These are phyloP conservation scores for Cyclina sinensis DNA, from an alignment of 1,140 invertebrate species.

Conservation along the genomic window DNA sequence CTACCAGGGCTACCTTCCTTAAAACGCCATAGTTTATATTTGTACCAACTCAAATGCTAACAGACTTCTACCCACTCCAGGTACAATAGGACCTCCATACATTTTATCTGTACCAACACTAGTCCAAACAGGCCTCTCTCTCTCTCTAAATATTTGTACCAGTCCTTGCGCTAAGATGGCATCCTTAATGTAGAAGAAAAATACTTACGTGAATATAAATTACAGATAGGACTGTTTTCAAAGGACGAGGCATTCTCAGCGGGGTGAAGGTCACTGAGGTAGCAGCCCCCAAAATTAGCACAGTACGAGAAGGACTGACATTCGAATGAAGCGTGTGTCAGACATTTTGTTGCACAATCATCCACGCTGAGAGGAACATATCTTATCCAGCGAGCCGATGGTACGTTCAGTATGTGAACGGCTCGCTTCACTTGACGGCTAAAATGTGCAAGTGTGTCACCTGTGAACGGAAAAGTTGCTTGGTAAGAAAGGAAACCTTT, in stretches of 20 bases:
- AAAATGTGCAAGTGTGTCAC: slow-evolving; percentile 10
- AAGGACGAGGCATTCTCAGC: slow-evolving; percentile 14
- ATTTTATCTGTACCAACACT: too few relatives aligned
- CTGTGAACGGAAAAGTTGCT: not conserved
- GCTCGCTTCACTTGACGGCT: not conserved
- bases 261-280: not conserved
- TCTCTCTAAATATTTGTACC: too few relatives aligned
- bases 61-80: too few relatives aligned
- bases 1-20: too few relatives aligned
- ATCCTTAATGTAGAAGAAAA: too few relatives aligned
- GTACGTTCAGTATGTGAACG: not conserved
- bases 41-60: too few relatives aligned
- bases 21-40: too few relatives aligned
- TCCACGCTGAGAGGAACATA: slow-evolving; percentile 26
- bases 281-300: slow-evolving; percentile 4
- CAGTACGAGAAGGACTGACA: slow-evolving; percentile 44
- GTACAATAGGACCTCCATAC: too few relatives aligned
- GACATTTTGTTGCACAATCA: slow-evolving; percentile 41
- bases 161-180: too few relatives aligned
- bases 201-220: slow-evolving; percentile 39
- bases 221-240: slow-evolving; percentile 20
- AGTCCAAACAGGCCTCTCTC: too few relatives aligned
- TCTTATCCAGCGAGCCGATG: not conserved
- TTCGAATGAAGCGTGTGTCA: slow-evolving; percentile 6
- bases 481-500: too few relatives aligned